Conservation (phyloP, 2,888 invertebrate genomes). For the Synanthedon vespiformis region DNA sequence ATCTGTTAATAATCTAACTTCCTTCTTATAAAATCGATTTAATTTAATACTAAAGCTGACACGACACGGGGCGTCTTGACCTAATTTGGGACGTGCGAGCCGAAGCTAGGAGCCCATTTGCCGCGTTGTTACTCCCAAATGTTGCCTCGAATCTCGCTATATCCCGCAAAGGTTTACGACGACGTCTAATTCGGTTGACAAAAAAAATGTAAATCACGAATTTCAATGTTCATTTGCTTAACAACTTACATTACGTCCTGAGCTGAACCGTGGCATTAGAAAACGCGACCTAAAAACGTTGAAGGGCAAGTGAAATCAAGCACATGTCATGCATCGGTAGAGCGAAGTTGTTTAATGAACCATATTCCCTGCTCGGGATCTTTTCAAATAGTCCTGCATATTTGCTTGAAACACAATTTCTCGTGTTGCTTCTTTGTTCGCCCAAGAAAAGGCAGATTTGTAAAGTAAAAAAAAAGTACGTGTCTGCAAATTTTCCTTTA, state of each 20-base stretch:
- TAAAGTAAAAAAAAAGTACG: too few relatives aligned
- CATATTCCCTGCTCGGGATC: conserved; percentile 14
- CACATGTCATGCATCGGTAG: conserved; percentile 17
- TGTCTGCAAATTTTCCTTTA: too few relatives aligned
- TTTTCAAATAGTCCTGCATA: conserved; percentile 3
- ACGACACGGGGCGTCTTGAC: conserved; percentile 36
- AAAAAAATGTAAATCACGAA: conserved; percentile 13
- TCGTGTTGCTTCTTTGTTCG: conserved; percentile 1
- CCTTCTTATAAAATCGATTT: conserved; percentile 18
- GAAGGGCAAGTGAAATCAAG: conserved; percentile 13
- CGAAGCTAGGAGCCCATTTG: conserved; percentile 28
- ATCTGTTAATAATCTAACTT: too few relatives aligned
- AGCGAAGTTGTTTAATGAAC: conserved; percentile 25
- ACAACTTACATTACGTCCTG: too few relatives aligned
- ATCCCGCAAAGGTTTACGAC: conserved; percentile 30
- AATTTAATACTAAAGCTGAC: conserved; percentile 27
- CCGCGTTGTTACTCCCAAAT: conserved; percentile 44
- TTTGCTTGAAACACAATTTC: neutral
- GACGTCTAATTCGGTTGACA: conserved; percentile 36
- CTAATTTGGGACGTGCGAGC: conserved; percentile 30
- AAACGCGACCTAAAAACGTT: conserved; percentile 11
- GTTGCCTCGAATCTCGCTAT: conserved; percentile 20
- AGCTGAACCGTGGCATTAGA: too few relatives aligned
- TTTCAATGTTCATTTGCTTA: neutral
- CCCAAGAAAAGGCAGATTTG: neutral